Percentiles rank a stretch among this genome's conserved stretches.
These are phyloP conservation scores for Vidua chalybeata DNA, from an alignment of 2,113 vertebrate genomes.

Conservation along the genomic window DNA sequence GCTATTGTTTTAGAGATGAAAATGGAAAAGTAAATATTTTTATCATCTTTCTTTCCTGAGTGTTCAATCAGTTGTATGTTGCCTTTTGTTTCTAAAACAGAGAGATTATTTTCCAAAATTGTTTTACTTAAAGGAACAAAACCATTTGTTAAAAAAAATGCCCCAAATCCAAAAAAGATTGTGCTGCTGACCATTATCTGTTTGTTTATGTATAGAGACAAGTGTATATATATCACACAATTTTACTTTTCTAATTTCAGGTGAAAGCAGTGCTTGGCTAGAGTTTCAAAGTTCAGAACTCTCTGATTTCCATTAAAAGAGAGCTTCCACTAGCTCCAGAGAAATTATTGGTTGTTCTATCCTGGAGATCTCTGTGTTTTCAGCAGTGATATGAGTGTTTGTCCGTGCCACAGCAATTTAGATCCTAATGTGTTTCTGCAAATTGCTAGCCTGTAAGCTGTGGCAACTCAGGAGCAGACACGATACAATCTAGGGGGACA, in stretches of 20 bases:
- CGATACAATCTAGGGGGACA: background rate
- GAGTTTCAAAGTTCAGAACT: background rate
- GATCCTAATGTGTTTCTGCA: background rate
- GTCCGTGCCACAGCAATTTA: background rate
- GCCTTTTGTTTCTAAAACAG: background rate
- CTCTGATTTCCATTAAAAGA: background rate
- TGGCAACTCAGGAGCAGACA: background rate
- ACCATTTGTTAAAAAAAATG: background rate
- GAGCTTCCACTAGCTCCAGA: background rate
- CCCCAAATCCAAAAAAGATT: rapidly evolving
- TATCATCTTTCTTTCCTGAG: background rate
- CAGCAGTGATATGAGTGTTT: background rate
- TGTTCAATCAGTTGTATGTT: background rate
- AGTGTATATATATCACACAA: background rate
- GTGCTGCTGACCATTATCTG: background rate
- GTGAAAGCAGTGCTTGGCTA: background rate
- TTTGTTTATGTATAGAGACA: background rate
- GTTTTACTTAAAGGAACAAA: background rate
- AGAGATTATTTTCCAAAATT: background rate
- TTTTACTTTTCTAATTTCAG: background rate
- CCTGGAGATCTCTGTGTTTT: background rate
- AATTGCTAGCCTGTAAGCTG: background rate
- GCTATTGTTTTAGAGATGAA: background rate
- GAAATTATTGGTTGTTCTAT: background rate
- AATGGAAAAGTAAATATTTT: background rate